Percentiles rank a stretch among this genome's conserved stretches.
These are phyloP conservation scores for Calypte anna DNA, from an alignment of 2,113 vertebrate species.

Conservation along the genomic window DNA sequence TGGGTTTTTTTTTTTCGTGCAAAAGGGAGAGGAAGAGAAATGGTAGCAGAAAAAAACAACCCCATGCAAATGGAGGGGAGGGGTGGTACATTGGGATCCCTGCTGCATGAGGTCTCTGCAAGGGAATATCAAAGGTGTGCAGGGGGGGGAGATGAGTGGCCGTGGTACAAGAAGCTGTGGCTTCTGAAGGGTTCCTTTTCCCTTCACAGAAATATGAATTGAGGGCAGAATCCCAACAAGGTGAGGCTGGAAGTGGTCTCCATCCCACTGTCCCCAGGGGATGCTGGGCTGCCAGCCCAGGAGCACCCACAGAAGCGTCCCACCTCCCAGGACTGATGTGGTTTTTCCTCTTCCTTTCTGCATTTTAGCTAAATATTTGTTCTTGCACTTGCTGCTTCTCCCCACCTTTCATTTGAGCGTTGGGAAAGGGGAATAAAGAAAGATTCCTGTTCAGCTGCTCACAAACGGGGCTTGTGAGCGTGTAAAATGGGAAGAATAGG, in stretches of 20 bases:
- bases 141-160: background rate
- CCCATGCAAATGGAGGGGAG: background rate
- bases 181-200: background rate
- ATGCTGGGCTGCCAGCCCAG: background rate
- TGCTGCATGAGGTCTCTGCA: background rate
- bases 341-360: background rate
- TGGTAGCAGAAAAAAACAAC: background rate
- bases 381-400: fast-evolving
- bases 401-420: background rate
- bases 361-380: background rate
- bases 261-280: background rate
- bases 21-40: conserved; percentile 8
- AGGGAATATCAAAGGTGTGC: background rate
- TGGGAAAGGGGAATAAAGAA: background rate
- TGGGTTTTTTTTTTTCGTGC: background rate
- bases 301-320: background rate
- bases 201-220: too few species aligned
- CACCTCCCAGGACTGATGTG: background rate
- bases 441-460: background rate
- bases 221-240: background rate
- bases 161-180: fast-evolving
- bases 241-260: background rate
- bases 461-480: background rate
- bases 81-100: background rate
- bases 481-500: background rate